A percentile compares a stretch with the other conserved stretches of the same genome.
Evolutionary conservation across 37 sponge, comb jelly and placozoan species (phyloP).

Genomic region (Cladorhizidae sp.): DNA sequence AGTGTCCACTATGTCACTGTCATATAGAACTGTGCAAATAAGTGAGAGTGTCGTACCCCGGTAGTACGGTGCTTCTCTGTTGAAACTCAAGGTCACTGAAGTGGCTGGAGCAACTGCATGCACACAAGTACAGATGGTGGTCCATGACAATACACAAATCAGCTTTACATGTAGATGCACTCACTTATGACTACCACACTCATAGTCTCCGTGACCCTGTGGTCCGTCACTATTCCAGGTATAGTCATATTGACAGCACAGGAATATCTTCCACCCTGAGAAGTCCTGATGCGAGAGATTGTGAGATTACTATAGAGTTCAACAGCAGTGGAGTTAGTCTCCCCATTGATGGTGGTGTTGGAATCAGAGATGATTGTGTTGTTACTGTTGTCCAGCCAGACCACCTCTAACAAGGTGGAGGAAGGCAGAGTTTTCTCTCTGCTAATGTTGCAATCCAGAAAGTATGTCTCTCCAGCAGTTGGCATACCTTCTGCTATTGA

Average conservation of each 20-base stretch:
- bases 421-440: not conserved
- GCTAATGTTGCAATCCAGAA: not conserved
- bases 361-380: not conserved
- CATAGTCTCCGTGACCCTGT: not conserved
- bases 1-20: constrained; percentile 15
- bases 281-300: not conserved
- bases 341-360: not conserved
- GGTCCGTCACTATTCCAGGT: not conserved
- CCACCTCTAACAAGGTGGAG: constrained; percentile 3
- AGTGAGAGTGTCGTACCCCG: constrained; percentile 1
- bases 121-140: not conserved
- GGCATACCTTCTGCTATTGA: not conserved
- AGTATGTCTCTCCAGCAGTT: constrained; percentile 18
- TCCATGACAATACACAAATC: no score
- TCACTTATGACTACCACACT: constrained; percentile 9
- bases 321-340: not conserved
- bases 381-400: constrained; percentile 2
- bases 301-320: constrained; percentile 1
- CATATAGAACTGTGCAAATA: not conserved
- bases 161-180: no score
- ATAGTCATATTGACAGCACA: constrained; percentile 5
- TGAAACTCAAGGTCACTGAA: not conserved
- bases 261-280: constrained; percentile 15
- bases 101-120: not conserved
- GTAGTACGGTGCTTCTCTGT: not conserved